A percentile compares a stretch with the other conserved stretches of the same genome.
These are phyloP conservation scores for Cheilosia grossa DNA, from an alignment of 2,888 invertebrate genomes.

Conservation along the genomic window DNA sequence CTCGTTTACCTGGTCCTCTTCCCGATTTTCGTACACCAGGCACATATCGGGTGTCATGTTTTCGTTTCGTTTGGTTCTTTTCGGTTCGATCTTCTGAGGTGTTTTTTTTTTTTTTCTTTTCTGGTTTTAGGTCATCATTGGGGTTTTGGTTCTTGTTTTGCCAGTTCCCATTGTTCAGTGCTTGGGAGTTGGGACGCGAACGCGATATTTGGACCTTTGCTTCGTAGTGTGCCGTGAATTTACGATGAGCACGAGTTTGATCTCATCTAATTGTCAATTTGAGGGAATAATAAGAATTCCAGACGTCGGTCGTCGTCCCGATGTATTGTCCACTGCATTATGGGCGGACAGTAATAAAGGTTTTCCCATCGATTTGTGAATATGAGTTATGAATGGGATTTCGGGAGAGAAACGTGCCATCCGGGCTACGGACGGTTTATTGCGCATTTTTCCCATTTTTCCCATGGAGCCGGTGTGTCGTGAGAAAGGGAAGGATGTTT, in stretches of 20 bases:
- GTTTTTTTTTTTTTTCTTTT: slow-evolving; percentile 16
- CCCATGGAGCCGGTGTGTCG: too few relatives aligned
- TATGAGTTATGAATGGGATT: slow-evolving; percentile 36
- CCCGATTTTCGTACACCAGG: slow-evolving; percentile 57
- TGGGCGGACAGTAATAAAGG: slow-evolving; percentile 15
- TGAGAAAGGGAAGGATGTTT: too few relatives aligned
- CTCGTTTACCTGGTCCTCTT: slow-evolving; percentile 46
- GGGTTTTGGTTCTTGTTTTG: not conserved
- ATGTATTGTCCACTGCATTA: slow-evolving; percentile 31
- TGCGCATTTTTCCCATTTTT: too few relatives aligned
- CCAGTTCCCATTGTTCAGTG: slow-evolving; percentile 44
- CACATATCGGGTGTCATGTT: slow-evolving; percentile 73
- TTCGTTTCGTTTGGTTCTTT: slow-evolving; percentile 44
- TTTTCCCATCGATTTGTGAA: slow-evolving; percentile 44
- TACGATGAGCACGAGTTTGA: slow-evolving; percentile 73
- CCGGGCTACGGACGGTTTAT: slow-evolving; percentile 1
- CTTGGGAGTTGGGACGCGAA: slow-evolving; percentile 20
- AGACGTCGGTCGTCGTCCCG: slow-evolving; percentile 28
- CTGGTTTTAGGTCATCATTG: slow-evolving; percentile 36
- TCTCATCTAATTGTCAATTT: slow-evolving; percentile 73
- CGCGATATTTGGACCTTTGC: slow-evolving; percentile 55
- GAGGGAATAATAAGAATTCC: slow-evolving; percentile 60
- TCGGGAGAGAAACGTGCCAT: slow-evolving; percentile 41
- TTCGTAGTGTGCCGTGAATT: slow-evolving; percentile 62
- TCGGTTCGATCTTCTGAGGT: slow-evolving; percentile 32